Base-by-base conservation (phyloP, 2,797 vertebrate genomes). In the Zalophus californianus region DNA sequence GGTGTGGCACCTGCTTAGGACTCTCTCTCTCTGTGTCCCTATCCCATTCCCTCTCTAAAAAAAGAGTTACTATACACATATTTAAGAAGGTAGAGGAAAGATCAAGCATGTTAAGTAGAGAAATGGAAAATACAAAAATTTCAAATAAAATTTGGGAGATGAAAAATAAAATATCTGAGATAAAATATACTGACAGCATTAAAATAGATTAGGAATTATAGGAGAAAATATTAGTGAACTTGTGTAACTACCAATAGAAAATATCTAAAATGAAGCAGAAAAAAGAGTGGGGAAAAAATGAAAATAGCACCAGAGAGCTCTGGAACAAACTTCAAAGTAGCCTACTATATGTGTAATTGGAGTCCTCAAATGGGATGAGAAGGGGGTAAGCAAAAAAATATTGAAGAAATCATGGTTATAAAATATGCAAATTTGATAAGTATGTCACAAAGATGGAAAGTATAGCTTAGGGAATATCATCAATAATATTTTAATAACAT, bases 281-380 rank as follows among this genome's bases (percentile, higher is more conserved):
- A 52, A 11, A 91, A 73, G 3, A 64, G 9, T 56, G 25, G 3
- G 20, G 32, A 52, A 64, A 80, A 86, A 73, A 88, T 87, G n/a
- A 44, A 91, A 80, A 75, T 48, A 73, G 16, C 35, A 75, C 14
- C 27, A 70, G 58, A 32, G 66, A 88, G 9, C 3, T 83, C 48
- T 32, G 18, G 35, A 41, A 87, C 25, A 80, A 73, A 87, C 64
- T 79, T 91, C n/a, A 95, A 95, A 29, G 27, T 52, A 86, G n/a
- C n/a, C 11, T 86, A 91, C 25, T 79, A 44, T 41, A 72, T 70
- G 35, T 66, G 56, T 83, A 60, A 38, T 18, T 56, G 35, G 38
- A 56, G 75, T 48, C 18, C 9, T 60, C 11, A 48, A 70, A 58
- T 86, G 50, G 54, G 29, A 78, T 2, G 50, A 79, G 12, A 70